These are phyloP conservation scores for Sclerodermus sp. DNA, from an alignment of 2,888 invertebrate genomes.

Conservation along the genomic window DNA sequence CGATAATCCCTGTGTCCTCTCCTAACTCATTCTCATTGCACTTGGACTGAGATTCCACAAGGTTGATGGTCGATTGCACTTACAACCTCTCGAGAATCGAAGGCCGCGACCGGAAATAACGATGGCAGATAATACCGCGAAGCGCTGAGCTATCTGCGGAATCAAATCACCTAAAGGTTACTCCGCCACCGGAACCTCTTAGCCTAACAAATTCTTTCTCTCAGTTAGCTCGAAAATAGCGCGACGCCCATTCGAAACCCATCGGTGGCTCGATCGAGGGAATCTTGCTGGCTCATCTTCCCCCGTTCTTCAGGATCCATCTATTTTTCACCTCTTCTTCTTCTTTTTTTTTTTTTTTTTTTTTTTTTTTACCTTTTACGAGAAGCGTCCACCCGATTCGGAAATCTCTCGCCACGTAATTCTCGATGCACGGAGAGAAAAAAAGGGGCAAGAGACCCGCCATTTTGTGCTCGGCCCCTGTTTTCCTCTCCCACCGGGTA, in stretches of 20 bases:
- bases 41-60: no score
- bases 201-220: slow-evolving; percentile 37
- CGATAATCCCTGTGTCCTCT: no score
- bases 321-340: background rate
- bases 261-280: slow-evolving; percentile 18
- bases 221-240: no score
- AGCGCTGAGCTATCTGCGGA: slow-evolving; percentile 35
- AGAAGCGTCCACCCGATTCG: background rate
- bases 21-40: no score
- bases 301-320: slow-evolving; percentile 6
- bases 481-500: slow-evolving; percentile 35
- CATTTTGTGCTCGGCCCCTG: slow-evolving; percentile 47
- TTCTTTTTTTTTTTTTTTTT: background rate
- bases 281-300: slow-evolving; percentile 26
- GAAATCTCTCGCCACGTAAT: background rate
- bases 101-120: slow-evolving; percentile 42
- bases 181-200: slow-evolving; percentile 32
- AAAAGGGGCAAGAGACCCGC: slow-evolving; percentile 23
- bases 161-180: slow-evolving; percentile 48
- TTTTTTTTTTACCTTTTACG: background rate
- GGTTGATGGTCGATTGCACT: no score
- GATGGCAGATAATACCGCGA: slow-evolving; percentile 43
- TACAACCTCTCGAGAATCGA: slow-evolving; percentile 7
- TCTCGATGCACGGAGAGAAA: background rate
- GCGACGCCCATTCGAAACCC: no score